phyloP scores from a whole-genome alignment of 2,797 vertebrate genomes.

The Leucoraja ocellata region DNA sequence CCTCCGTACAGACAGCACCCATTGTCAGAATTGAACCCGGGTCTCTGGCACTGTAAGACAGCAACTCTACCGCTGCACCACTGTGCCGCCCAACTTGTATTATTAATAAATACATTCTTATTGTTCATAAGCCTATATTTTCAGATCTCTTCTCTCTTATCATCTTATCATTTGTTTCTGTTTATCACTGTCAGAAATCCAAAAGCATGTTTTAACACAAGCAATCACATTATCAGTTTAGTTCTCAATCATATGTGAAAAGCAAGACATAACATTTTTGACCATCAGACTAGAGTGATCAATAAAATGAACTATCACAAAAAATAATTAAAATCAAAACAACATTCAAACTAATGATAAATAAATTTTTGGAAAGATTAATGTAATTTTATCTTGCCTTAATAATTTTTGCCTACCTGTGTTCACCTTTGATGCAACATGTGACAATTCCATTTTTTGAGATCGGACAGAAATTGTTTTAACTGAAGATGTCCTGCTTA shows the following conservation, averaged over 20 bases:
- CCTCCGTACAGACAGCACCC: too few relatives aligned
- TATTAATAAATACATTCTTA: too few relatives aligned
- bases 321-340: not conserved
- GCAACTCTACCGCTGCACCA: too few relatives aligned
- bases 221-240: not conserved
- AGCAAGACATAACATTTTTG: not conserved
- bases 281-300: not conserved
- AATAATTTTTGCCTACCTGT: slow-evolving; percentile 62
- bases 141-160: not conserved
- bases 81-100: too few relatives aligned
- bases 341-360: not conserved
- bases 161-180: not conserved
- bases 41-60: too few relatives aligned
- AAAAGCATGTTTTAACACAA: not conserved
- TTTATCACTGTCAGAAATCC: not conserved
- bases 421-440: slow-evolving; percentile 74
- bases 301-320: not conserved
- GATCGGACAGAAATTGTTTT: slow-evolving; percentile 56
- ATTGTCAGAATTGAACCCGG: too few relatives aligned
- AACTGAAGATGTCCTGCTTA: slow-evolving; percentile 44
- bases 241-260: not conserved
- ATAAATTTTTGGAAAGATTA: not conserved
- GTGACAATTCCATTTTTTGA: slow-evolving; percentile 67
- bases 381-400: not conserved
- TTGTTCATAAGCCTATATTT: too few relatives aligned